A percentile compares a stretch with the other conserved stretches of the same genome.
Conservation (phyloP, 2,113 vertebrate genomes). For the Natator depressus region DNA sequence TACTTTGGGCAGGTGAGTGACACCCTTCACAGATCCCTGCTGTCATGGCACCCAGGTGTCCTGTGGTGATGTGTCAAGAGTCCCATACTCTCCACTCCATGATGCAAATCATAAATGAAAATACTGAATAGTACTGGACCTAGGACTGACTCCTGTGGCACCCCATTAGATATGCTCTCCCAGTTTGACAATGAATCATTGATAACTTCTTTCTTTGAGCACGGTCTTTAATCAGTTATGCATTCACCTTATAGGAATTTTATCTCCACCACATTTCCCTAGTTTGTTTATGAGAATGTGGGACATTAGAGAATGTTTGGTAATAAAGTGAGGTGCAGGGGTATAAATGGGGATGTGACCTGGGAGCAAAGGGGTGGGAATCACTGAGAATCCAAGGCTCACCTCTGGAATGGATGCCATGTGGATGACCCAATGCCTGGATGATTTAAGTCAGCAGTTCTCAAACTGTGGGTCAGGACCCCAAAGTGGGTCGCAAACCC, state of each 20-base stretch:
- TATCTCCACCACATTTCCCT: neutral
- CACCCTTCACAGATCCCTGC: neutral
- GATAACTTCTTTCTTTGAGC: neutral
- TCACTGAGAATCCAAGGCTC: neutral
- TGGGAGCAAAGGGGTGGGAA: neutral
- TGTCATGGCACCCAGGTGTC: neutral
- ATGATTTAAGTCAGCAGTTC: neutral
- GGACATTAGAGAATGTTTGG: neutral
- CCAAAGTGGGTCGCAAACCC: no score
- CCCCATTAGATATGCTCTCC: neutral
- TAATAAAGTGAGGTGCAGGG: neutral
- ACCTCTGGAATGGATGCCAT: neutral
- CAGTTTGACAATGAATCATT: neutral
- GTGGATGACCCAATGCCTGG: fast-evolving
- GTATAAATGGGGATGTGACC: neutral
- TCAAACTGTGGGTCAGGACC: no score
- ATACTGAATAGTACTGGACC: neutral
- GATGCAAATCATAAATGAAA: neutral
- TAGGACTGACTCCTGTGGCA: neutral
- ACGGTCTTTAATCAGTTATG: neutral
- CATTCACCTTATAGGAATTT: neutral
- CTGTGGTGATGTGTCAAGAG: neutral
- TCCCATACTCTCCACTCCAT: neutral
- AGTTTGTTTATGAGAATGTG: neutral
- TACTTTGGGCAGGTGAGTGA: neutral